Conservation (phyloP, 2,797 vertebrate genomes). For the Karalla daura region DNA sequence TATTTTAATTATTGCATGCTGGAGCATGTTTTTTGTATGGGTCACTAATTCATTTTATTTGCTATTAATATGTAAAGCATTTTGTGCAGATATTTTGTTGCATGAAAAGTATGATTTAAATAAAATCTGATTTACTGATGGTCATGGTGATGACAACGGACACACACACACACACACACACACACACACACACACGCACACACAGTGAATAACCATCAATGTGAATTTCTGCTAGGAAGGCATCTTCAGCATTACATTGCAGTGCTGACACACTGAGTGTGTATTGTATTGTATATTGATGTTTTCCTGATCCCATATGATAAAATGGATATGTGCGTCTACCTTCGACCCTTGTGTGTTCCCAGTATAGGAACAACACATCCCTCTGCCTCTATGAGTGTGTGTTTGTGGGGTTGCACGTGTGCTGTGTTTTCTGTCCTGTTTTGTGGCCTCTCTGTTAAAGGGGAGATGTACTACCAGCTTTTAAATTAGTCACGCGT, state of each 20-base stretch:
- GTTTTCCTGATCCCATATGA: neutral
- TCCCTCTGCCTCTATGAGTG: neutral
- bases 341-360: constrained; percentile 1
- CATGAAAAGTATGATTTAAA: too few relatives aligned
- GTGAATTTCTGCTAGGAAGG: constrained; percentile 33
- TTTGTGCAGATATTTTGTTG: too few relatives aligned
- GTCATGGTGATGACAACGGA: constrained; percentile 25
- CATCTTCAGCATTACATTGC: constrained; percentile 52
- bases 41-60: too few relatives aligned
- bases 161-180: neutral
- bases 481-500: constrained; percentile 68
- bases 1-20: too few relatives aligned
- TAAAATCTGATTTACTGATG: too few relatives aligned
- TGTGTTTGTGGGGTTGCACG: neutral
- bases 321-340: neutral
- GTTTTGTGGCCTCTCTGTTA: constrained; percentile 48
- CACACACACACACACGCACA: constrained; percentile 7
- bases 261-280: constrained; percentile 11
- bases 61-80: too few relatives aligned
- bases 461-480: constrained; percentile 55
- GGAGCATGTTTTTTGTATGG: too few relatives aligned
- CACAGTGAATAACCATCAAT: constrained; percentile 6
- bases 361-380: neutral
- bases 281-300: neutral
- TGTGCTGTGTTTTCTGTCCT: constrained; percentile 15